Conservation (phyloP, 2,113 vertebrate genomes). For the Mungos mungo region DNA sequence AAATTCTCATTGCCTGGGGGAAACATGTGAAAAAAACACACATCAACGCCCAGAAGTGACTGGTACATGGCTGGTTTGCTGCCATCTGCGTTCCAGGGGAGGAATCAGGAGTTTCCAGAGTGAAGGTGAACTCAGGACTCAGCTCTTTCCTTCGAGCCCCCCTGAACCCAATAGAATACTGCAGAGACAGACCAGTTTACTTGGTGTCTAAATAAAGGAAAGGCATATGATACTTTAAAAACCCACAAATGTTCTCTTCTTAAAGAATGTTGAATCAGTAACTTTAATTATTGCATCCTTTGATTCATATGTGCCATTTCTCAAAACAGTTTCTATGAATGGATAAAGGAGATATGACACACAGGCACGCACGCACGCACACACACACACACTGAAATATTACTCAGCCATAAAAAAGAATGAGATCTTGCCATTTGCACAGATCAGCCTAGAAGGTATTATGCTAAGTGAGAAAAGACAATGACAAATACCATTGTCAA, state of each 20-base stretch:
- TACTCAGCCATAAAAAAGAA: neutral
- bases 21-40: neutral
- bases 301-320: neutral
- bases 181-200: neutral
- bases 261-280: neutral
- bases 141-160: neutral
- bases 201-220: neutral
- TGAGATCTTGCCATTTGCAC: neutral
- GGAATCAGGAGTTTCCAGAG: neutral
- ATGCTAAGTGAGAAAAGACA: neutral
- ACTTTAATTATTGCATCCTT: neutral
- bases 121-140: neutral
- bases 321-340: neutral
- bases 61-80: neutral
- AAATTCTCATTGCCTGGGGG: neutral
- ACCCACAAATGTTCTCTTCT: neutral
- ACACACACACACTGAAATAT: neutral
- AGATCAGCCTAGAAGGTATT: neutral
- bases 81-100: accelerated
- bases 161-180: neutral
- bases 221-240: neutral
- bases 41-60: neutral
- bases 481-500: neutral
- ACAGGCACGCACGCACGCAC: neutral
- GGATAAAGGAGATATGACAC: neutral